phyloP scores from a whole-genome alignment of 2,797 vertebrate genomes.

The Halcyon leucocephala region DNA sequence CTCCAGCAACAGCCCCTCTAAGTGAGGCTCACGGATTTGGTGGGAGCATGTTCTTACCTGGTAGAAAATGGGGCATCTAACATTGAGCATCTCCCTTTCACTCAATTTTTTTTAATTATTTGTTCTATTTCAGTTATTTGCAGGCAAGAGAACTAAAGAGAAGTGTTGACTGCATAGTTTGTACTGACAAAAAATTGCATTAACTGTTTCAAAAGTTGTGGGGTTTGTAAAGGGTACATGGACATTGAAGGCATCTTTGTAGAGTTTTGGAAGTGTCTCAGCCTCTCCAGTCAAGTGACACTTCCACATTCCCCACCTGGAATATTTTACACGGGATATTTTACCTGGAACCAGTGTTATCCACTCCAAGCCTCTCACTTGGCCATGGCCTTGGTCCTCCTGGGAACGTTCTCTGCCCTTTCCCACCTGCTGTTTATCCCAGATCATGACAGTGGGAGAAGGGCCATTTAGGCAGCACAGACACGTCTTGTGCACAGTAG shows the following conservation, averaged over 20 bases:
- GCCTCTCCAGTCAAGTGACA: neutral
- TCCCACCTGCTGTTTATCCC: neutral
- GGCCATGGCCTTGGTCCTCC: neutral
- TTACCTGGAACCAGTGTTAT: neutral
- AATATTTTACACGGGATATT: neutral
- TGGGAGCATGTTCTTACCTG: neutral
- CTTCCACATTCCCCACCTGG: neutral
- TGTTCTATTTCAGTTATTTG: neutral
- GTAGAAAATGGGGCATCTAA: neutral
- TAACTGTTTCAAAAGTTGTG: neutral
- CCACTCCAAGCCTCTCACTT: neutral
- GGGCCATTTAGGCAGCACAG: neutral
- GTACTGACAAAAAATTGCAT: neutral
- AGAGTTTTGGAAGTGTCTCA: neutral
- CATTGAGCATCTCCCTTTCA: neutral
- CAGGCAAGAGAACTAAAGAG: neutral
- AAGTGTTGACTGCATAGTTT: neutral
- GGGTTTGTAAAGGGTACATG: neutral
- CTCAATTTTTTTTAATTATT: neutral
- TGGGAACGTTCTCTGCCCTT: neutral
- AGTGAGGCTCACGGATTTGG: neutral
- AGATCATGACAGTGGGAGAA: neutral
- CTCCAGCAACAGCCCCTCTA: neutral
- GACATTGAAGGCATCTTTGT: neutral
- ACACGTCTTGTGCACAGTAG: neutral